Conservation (phyloP, 2,888 invertebrate genomes). For the Pemphredon lugubris region DNA sequence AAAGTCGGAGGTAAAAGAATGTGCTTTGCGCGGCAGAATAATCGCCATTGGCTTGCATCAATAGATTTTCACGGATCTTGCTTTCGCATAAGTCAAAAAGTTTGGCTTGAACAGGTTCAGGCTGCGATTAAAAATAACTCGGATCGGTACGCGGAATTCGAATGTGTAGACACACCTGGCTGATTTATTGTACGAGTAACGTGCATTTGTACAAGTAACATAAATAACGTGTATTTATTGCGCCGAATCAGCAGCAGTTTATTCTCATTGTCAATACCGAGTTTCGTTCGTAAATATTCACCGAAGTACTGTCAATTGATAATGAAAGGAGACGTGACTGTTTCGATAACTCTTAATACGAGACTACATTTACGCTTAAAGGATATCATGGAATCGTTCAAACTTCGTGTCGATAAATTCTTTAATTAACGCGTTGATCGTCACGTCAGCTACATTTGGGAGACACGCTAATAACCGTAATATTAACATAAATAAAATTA, state of each 20-base stretch:
- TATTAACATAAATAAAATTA: no score
- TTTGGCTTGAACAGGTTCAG: background rate
- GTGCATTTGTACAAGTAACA: background rate
- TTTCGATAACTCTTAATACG: no score
- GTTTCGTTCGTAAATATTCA: background rate
- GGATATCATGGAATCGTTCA: no score
- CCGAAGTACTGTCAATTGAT: background rate
- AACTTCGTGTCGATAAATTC: no score
- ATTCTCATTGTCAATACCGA: background rate
- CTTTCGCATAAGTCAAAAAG: background rate
- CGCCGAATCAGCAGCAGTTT: background rate
- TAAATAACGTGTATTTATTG: background rate
- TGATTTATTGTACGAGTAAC: constrained; percentile 2
- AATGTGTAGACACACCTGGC: background rate
- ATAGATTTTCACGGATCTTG: background rate
- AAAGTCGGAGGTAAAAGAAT: no score
- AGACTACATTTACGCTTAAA: no score
- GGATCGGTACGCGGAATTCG: background rate
- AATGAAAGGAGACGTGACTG: no score
- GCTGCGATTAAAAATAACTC: background rate
- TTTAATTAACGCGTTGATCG: no score
- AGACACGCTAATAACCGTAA: no score
- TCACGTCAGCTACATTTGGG: no score
- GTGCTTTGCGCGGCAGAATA: no score
- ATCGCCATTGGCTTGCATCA: background rate